Evolutionary conservation across 2,797 vertebrate species (phyloP).

Genomic region (Phoebastria nigripes): DNA sequence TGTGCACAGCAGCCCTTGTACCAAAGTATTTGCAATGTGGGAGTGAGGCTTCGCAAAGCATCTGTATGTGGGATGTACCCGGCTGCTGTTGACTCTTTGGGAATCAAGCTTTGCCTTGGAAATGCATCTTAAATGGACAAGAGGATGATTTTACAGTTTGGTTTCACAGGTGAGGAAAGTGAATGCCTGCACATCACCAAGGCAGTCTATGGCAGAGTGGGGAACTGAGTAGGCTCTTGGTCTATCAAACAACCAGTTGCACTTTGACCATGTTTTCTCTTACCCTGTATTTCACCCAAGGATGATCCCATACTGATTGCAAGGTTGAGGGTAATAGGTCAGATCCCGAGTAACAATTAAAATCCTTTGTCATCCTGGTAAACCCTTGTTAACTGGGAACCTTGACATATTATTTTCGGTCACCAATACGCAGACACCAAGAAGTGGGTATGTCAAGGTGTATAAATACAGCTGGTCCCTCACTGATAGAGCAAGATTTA

Average conservation of each 20-base stretch:
- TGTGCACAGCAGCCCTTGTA: neutral
- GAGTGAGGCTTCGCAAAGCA: neutral
- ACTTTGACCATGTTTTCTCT: neutral
- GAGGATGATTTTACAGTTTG: neutral
- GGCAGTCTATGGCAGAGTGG: neutral
- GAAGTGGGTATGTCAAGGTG: fast-evolving
- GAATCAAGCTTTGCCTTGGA: neutral
- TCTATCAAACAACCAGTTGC: neutral
- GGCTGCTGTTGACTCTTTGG: neutral
- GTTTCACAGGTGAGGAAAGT: neutral
- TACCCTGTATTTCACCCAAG: neutral
- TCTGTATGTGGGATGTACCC: neutral
- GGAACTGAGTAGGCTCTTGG: neutral
- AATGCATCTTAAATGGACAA: neutral
- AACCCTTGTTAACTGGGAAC: neutral
- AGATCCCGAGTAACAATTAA: neutral
- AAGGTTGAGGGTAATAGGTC: neutral
- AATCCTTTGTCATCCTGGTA: neutral
- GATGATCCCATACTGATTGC: too few species aligned
- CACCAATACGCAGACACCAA: too few species aligned
- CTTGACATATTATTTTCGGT: neutral
- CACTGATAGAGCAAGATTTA: neutral
- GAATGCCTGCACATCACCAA: neutral
- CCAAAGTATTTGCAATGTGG: neutral
- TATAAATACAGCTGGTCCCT: neutral